phyloP scores from a whole-genome alignment of 2,797 vertebrate species.

The Carcharodon carcharias region DNA sequence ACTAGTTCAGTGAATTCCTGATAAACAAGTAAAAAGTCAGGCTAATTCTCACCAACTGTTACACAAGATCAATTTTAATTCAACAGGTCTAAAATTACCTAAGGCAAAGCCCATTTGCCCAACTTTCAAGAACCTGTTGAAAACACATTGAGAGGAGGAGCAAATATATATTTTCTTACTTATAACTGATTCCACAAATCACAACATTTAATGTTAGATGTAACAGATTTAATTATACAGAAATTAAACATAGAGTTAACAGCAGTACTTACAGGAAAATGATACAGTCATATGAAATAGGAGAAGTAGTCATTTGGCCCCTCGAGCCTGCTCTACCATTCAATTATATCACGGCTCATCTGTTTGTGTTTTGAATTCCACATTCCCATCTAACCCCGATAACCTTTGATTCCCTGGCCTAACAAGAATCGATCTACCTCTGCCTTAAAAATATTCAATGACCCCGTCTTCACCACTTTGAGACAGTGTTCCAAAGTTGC shows the following conservation, averaged over 20 bases:
- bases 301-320: too few species aligned
- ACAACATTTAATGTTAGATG: not conserved
- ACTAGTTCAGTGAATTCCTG: not conserved
- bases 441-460: too few species aligned
- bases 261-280: not conserved
- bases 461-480: too few species aligned
- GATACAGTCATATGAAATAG: too few species aligned
- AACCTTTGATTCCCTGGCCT: too few species aligned
- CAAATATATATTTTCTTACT: not conserved
- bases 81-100: not conserved
- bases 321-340: too few species aligned
- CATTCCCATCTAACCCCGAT: too few species aligned
- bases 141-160: not conserved
- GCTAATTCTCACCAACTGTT: not conserved
- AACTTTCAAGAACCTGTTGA: not conserved
- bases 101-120: not conserved
- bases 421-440: too few species aligned
- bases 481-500: too few species aligned
- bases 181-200: not conserved
- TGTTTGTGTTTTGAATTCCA: too few species aligned
- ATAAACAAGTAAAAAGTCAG: not conserved
- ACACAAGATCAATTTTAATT: not conserved
- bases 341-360: too few species aligned
- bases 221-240: not conserved
- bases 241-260: not conserved